Evolutionary conservation across 2,888 invertebrate species (phyloP).

Genomic region (Epirrita christyi): DNA sequence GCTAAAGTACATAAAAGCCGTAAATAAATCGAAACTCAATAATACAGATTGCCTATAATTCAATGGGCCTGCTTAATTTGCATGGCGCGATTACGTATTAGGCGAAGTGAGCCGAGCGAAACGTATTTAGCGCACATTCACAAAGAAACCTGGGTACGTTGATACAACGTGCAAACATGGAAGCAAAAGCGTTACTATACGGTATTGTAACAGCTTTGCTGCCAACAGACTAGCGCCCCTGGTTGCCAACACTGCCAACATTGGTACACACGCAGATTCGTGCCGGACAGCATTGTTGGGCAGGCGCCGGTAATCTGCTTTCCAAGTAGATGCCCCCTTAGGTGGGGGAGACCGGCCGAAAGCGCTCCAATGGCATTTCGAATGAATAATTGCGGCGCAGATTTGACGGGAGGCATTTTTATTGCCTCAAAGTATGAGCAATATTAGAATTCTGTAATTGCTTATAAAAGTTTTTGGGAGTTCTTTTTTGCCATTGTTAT

Average conservation of each 20-base stretch:
- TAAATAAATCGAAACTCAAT: conserved; percentile 30
- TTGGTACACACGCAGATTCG: background rate
- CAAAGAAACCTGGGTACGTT: background rate
- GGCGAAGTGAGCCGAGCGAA: conserved; percentile 28
- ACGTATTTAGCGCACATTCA: conserved; percentile 7
- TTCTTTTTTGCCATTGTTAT: conserved; percentile 2
- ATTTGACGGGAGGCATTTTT: conserved; percentile 80
- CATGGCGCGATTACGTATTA: conserved; percentile 44
- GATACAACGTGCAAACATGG: too few species aligned
- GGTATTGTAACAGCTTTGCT: too few species aligned
- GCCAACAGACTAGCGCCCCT: background rate
- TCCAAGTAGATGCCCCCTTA: conserved; percentile 7
- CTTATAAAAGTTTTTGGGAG: conserved; percentile 47
- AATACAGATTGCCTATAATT: conserved; percentile 40
- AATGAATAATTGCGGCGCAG: conserved; percentile 76
- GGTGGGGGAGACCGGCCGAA: conserved; percentile 40
- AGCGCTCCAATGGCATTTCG: conserved; percentile 66
- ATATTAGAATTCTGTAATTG: conserved; percentile 63
- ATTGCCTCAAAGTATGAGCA: conserved; percentile 65
- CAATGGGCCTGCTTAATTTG: conserved; percentile 46
- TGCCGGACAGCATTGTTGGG: background rate
- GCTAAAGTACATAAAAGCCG: conserved; percentile 16
- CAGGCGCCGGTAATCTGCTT: background rate
- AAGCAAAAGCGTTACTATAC: too few species aligned
- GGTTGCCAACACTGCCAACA: background rate